Evolutionary conservation across 2,113 vertebrate genomes (phyloP).

Genomic region (Ascaphus truei): DNA sequence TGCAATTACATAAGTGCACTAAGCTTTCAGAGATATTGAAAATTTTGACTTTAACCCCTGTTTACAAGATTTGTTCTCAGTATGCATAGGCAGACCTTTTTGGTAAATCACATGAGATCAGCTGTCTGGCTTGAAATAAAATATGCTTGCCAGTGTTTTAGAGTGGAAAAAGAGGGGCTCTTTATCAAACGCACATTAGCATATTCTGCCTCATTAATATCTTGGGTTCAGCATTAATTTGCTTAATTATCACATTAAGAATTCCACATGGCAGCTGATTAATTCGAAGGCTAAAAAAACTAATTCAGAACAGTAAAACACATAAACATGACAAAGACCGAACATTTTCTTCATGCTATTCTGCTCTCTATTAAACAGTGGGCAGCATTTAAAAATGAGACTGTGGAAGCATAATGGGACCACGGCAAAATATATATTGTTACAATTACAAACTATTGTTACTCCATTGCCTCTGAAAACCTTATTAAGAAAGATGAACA

Average conservation of each 20-base stretch:
- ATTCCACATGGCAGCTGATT: slow-evolving; percentile 72
- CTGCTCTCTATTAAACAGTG: slow-evolving; percentile 15
- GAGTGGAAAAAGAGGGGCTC: slow-evolving; percentile 56
- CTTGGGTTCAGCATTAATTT: slow-evolving; percentile 72
- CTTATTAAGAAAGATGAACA: slow-evolving; percentile 2
- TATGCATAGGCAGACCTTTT: slow-evolving; percentile 36
- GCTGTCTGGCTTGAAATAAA: slow-evolving; percentile 63
- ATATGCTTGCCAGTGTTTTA: slow-evolving; percentile 62
- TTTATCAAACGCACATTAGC: slow-evolving; percentile 73
- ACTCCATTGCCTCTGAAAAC: neutral
- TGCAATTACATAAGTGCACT: slow-evolving; percentile 19
- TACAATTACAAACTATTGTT: neutral
- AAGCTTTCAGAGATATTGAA: slow-evolving; percentile 45
- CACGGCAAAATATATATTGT: slow-evolving; percentile 6
- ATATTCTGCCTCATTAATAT: slow-evolving; percentile 79
- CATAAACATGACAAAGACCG: slow-evolving; percentile 30
- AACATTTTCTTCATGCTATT: slow-evolving; percentile 27
- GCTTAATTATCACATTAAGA: slow-evolving; percentile 72
- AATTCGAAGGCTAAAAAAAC: slow-evolving; percentile 58
- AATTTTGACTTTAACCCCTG: slow-evolving; percentile 58
- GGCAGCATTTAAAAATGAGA: slow-evolving; percentile 2
- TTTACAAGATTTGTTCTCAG: slow-evolving; percentile 51
- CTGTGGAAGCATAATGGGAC: slow-evolving; percentile 6
- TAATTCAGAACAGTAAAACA: slow-evolving; percentile 53
- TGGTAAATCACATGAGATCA: slow-evolving; percentile 62